These are phyloP conservation scores for Eulemur coronatus DNA, from an alignment of 2,797 vertebrate species.

Conservation along the genomic window DNA sequence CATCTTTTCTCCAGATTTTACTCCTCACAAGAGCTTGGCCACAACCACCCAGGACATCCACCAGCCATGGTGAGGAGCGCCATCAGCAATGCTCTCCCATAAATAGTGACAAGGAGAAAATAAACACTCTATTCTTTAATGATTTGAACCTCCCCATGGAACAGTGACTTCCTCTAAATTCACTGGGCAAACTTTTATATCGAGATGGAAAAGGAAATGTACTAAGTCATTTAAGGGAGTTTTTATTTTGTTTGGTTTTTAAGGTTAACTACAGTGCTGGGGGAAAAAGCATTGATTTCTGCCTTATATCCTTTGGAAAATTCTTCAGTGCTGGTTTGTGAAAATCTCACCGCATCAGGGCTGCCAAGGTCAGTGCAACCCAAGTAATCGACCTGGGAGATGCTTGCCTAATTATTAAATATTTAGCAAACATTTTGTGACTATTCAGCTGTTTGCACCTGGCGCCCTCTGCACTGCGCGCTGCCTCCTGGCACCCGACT, in stretches of 20 bases:
- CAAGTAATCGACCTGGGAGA: not conserved
- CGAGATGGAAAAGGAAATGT: not conserved
- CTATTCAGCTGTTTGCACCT: not conserved
- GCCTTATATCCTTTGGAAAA: not conserved
- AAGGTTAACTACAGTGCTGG: not conserved
- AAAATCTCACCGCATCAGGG: constrained; percentile 6
- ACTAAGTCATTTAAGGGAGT: not conserved
- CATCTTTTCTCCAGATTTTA: not conserved
- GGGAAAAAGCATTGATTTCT: not conserved
- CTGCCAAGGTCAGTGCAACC: constrained; percentile 46
- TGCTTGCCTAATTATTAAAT: constrained; percentile 1
- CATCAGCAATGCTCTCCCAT: not conserved
- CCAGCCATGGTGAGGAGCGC: not conserved
- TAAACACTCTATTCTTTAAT: not conserved
- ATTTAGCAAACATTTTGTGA: not conserved
- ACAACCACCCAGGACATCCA: not conserved
- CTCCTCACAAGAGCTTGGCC: not conserved
- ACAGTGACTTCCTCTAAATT: not conserved
- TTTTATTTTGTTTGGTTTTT: not conserved
- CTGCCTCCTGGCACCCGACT: not conserved
- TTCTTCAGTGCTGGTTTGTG: not conserved
- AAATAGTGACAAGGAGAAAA: not conserved
- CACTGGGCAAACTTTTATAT: not conserved
- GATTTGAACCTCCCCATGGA: not conserved
- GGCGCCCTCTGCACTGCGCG: not conserved